These are phyloP conservation scores for Clinocottus analis DNA, from an alignment of 2,113 vertebrate species.

Conservation along the genomic window DNA sequence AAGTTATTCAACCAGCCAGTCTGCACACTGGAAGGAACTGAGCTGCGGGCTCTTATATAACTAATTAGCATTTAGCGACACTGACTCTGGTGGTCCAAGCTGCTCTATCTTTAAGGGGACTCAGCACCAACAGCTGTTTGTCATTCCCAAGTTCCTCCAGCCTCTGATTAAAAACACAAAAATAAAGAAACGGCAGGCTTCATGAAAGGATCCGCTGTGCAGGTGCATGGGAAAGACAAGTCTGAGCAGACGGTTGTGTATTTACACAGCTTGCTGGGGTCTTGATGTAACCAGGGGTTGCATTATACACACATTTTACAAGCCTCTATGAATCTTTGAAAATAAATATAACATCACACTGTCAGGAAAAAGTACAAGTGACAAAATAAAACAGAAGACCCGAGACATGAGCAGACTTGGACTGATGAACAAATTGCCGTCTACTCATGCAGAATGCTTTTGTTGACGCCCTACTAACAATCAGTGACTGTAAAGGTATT, in stretches of 20 bases:
- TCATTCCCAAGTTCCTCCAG: background rate
- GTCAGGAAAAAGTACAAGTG: background rate
- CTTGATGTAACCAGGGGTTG: conserved; percentile 1
- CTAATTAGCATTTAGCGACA: no score
- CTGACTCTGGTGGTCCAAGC: no score
- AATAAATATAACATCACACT: background rate
- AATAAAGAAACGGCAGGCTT: background rate
- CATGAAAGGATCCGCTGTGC: conserved; percentile 4
- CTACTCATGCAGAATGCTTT: no score
- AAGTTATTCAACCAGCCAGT: background rate
- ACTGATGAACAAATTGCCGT: no score
- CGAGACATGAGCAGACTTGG: background rate
- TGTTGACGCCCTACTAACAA: no score
- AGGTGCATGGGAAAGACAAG: background rate
- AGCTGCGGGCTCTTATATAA: background rate
- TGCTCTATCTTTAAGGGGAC: no score
- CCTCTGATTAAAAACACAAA: background rate
- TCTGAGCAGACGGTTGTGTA: background rate
- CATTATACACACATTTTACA: background rate
- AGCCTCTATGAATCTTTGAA: background rate
- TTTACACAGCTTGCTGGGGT: conserved; percentile 27
- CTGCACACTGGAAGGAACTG: background rate
- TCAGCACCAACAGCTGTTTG: conserved; percentile 8
- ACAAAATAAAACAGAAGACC: background rate
- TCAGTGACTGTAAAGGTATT: background rate